phyloP scores from a whole-genome alignment of 2,888 invertebrate genomes.

The Silvanus unidentatus region DNA sequence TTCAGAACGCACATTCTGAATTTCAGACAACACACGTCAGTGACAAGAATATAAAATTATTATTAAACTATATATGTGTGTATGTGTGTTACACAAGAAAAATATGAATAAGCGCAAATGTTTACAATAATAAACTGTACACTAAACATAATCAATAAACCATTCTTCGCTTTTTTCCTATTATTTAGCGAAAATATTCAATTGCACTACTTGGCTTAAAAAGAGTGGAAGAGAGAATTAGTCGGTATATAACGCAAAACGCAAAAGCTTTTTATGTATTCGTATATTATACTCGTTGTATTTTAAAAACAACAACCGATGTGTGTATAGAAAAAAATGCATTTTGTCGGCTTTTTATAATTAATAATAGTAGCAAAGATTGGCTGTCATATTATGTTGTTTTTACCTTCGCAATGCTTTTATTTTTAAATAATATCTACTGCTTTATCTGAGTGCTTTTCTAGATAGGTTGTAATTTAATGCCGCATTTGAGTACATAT shows the following conservation, averaged over 20 bases:
- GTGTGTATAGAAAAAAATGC: not conserved
- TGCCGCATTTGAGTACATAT: constrained; percentile 3
- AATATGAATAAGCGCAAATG: too few species aligned
- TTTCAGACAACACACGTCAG: constrained; percentile 9
- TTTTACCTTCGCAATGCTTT: constrained; percentile 32
- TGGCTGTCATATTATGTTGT: constrained; percentile 31
- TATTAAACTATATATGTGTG: not conserved
- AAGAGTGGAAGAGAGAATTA: too few species aligned
- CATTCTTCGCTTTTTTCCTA: not conserved
- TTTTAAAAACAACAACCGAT: too few species aligned
- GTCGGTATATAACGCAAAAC: too few species aligned
- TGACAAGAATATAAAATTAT: constrained; percentile 5
- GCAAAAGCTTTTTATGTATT: too few species aligned
- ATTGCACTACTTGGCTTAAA: too few species aligned
- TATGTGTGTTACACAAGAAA: too few species aligned
- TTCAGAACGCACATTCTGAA: constrained; percentile 35
- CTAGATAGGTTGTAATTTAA: constrained; percentile 2
- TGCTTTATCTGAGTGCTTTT: constrained; percentile 11
- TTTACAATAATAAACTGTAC: too few species aligned
- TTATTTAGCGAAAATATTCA: not conserved
- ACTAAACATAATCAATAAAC: not conserved
- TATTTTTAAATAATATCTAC: constrained; percentile 33
- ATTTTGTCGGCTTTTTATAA: constrained; percentile 28
- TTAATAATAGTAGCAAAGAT: constrained; percentile 29
- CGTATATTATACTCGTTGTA: too few species aligned